These are phyloP conservation scores for Momotus momota DNA, from an alignment of 2,797 vertebrate species.

Conservation along the genomic window DNA sequence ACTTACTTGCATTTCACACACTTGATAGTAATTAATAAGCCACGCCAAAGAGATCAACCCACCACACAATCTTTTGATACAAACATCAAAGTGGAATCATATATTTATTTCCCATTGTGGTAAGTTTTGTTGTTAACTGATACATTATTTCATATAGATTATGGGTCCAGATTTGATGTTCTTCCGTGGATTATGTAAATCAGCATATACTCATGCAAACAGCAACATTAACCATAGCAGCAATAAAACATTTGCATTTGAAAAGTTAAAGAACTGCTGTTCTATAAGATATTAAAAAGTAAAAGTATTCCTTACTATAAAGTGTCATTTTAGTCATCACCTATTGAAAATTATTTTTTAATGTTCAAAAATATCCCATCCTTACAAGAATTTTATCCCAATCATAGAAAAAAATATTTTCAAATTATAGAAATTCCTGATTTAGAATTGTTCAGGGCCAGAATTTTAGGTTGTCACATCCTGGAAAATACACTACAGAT, in stretches of 20 bases:
- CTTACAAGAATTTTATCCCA: not conserved
- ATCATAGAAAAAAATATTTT: not conserved
- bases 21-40: not conserved
- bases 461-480: not conserved
- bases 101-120: not conserved
- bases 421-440: not conserved
- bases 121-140: not conserved
- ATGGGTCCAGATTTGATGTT: fast-evolving
- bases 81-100: not conserved
- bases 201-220: not conserved
- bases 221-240: not conserved
- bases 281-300: not conserved
- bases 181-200: not conserved
- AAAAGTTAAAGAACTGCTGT: not conserved
- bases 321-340: not conserved
- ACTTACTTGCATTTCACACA: not conserved
- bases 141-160: not conserved
- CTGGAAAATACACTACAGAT: not conserved
- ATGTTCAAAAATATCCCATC: not conserved
- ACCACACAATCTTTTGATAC: not conserved
- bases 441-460: not conserved
- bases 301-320: not conserved
- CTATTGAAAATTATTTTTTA: not conserved
- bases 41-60: not conserved
- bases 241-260: not conserved